Percentiles rank a stretch among this genome's conserved stretches.
Evolutionary conservation across 2,888 invertebrate species (phyloP).

Genomic region (Apamea crenata): DNA sequence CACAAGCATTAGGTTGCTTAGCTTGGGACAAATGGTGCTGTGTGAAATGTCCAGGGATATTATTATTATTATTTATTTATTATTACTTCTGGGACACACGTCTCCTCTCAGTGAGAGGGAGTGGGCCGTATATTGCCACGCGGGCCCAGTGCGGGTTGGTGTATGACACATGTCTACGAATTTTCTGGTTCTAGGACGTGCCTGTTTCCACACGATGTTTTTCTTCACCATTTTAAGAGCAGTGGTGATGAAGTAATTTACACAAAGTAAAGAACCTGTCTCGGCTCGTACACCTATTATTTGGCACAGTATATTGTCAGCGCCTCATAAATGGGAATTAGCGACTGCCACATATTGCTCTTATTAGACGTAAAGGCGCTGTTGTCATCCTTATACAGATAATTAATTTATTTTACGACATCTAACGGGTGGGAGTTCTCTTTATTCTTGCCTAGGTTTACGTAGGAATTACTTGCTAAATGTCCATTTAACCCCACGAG

Average conservation of each 20-base stretch:
- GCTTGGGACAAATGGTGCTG: no score
- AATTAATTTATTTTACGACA: slow-evolving; percentile 28
- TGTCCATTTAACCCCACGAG: not conserved
- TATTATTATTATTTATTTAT: no score
- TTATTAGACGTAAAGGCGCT: slow-evolving; percentile 1
- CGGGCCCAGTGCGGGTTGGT: no score
- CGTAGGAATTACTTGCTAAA: not conserved
- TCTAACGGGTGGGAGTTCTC: not conserved
- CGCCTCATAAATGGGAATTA: slow-evolving; percentile 9
- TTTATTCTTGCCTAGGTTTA: no score
- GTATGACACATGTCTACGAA: not conserved
- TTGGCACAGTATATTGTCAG: not conserved
- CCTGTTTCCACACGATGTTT: not conserved
- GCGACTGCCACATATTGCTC: not conserved
- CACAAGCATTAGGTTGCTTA: no score
- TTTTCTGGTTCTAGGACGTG: not conserved
- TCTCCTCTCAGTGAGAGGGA: not conserved
- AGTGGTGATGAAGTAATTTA: not conserved
- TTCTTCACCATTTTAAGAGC: not conserved
- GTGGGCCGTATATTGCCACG: not conserved
- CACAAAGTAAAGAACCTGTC: not conserved
- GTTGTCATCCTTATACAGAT: not conserved
- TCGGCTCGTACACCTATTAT: not conserved
- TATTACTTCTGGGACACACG: no score
- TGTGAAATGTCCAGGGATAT: no score